Evolutionary conservation across 2,113 vertebrate genomes (phyloP).

Genomic region (Turdus rufiventris): DNA sequence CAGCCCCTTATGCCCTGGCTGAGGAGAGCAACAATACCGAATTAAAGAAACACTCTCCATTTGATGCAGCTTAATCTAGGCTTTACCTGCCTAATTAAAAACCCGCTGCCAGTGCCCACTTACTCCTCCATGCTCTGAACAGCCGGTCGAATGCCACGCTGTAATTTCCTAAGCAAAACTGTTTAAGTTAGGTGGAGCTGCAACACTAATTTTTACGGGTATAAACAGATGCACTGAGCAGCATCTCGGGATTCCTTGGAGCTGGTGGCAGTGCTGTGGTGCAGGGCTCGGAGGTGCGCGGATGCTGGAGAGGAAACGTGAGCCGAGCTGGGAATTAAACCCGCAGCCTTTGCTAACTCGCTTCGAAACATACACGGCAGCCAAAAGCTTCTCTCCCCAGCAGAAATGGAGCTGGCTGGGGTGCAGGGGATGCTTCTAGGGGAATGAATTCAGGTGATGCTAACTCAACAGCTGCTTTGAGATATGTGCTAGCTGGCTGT

Average conservation of each 20-base stretch:
- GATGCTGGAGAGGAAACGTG: neutral
- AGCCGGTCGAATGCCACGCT: conserved; percentile 41
- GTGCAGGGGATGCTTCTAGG: neutral
- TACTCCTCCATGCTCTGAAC: conserved; percentile 36
- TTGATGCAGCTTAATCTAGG: conserved; percentile 67
- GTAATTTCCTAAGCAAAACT: conserved; percentile 50
- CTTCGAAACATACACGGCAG: conserved; percentile 25
- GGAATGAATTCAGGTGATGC: neutral
- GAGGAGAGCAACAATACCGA: conserved; percentile 43
- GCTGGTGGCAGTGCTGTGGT: neutral
- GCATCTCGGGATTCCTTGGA: neutral
- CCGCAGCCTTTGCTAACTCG: neutral
- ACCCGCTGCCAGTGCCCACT: conserved; percentile 45
- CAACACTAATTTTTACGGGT: conserved; percentile 64
- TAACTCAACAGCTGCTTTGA: neutral
- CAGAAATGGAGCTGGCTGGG: neutral
- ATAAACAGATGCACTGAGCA: conserved; percentile 21
- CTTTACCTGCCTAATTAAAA: conserved; percentile 73
- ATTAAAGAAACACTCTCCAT: conserved; percentile 65
- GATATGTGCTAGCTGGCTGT: neutral
- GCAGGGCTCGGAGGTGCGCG: neutral
- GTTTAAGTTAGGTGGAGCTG: conserved; percentile 69
- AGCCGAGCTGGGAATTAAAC: neutral
- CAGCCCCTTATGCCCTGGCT: conserved; percentile 31
- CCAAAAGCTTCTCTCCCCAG: neutral